These are phyloP conservation scores for Amia ocellicauda DNA, from an alignment of 2,113 vertebrate species.

Conservation along the genomic window DNA sequence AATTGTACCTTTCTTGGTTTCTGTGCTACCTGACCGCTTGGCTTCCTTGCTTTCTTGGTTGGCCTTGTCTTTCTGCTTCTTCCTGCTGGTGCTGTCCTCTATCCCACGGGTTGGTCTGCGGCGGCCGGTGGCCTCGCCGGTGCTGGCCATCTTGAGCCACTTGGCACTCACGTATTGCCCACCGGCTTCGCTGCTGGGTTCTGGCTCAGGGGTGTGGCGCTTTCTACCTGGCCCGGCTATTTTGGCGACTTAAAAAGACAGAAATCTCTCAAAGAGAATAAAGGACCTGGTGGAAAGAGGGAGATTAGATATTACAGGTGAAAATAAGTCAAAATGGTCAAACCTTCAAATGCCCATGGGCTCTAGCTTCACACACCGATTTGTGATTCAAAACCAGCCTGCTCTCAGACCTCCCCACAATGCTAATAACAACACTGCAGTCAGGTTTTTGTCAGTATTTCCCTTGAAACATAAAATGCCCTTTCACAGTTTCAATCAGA, in stretches of 20 bases:
- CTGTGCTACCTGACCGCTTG: conserved; percentile 56
- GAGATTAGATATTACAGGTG: too few relatives aligned
- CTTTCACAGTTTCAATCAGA: too few relatives aligned
- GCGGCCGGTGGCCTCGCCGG: conserved; percentile 64
- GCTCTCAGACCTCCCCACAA: too few relatives aligned
- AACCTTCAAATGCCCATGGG: background rate
- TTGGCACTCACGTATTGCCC: conserved; percentile 86
- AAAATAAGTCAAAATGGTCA: background rate
- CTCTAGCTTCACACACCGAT: background rate
- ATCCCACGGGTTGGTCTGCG: conserved; percentile 63
- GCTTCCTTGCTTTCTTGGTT: conserved; percentile 95
- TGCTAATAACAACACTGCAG: background rate
- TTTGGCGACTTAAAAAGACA: conserved; percentile 90
- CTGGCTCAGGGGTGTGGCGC: conserved; percentile 95
- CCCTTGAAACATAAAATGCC: too few relatives aligned
- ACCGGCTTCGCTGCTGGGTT: conserved; percentile 85
- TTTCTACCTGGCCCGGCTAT: conserved; percentile 98
- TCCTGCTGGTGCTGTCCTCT: conserved; percentile 80
- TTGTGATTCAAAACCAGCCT: background rate
- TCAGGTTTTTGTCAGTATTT: conserved; percentile 8
- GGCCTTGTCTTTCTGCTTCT: conserved; percentile 92
- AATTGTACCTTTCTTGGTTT: conserved; percentile 67
- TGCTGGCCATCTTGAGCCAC: conserved; percentile 86
- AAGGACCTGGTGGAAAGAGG: conserved; percentile 52
- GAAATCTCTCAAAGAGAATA: conserved; percentile 85